These are phyloP conservation scores for Fragum whitleyi DNA, from an alignment of 2,888 invertebrate species.

Conservation along the genomic window DNA sequence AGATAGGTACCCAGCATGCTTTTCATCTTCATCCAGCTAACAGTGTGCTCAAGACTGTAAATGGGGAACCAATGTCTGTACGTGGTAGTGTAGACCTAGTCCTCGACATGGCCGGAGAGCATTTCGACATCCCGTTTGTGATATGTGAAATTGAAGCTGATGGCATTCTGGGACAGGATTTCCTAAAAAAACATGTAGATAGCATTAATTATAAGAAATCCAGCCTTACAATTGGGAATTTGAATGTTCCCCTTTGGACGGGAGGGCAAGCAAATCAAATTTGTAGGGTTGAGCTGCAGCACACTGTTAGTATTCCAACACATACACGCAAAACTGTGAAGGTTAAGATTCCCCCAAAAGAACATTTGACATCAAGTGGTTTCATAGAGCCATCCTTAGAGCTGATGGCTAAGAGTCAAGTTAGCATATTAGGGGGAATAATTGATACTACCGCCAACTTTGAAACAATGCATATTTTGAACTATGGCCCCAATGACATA, in stretches of 20 bases:
- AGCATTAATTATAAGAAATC: constrained; percentile 27
- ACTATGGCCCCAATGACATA: background rate
- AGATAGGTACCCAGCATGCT: constrained; percentile 10
- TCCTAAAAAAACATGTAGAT: constrained; percentile 25
- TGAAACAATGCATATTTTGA: background rate
- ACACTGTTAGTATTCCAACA: constrained; percentile 16
- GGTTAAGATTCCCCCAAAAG: constrained; percentile 11
- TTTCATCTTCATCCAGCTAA: constrained; percentile 3
- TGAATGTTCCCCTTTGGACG: constrained; percentile 9
- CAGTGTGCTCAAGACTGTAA: constrained; percentile 15
- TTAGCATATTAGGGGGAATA: constrained; percentile 22
- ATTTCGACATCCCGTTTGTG: constrained; percentile 23
- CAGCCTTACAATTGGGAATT: constrained; percentile 2
- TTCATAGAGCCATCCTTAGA: constrained; percentile 27
- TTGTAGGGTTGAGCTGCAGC: constrained; percentile 19
- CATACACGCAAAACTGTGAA: constrained; percentile 1
- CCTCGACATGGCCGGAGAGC: constrained; percentile 12
- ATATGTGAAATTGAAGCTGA: constrained; percentile 27
- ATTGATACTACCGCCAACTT: constrained; percentile 2
- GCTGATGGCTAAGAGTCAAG: constrained; percentile 21
- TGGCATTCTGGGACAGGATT: constrained; percentile 33
- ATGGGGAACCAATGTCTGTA: constrained; percentile 29
- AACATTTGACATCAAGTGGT: constrained; percentile 4
- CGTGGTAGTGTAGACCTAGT: constrained; percentile 16
- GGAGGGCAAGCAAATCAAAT: constrained; percentile 26